These are phyloP conservation scores for Cryptotis parvus DNA, from an alignment of 2,113 vertebrate species.

Conservation along the genomic window DNA sequence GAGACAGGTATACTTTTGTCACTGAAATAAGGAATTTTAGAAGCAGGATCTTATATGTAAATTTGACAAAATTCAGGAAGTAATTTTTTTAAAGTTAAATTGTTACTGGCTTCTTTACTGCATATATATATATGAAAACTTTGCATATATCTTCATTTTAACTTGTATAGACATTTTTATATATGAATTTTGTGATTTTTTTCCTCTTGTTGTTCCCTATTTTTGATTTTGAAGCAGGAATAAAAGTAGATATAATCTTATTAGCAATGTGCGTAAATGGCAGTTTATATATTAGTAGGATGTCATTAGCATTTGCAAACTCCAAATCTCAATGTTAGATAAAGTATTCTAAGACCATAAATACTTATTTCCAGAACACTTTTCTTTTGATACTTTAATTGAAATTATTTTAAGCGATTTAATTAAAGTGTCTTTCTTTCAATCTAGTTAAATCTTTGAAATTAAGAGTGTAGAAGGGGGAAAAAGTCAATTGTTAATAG, in stretches of 20 bases:
- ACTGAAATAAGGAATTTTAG: constrained; percentile 48
- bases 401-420: constrained; percentile 58
- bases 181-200: not conserved
- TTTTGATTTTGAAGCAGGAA: constrained; percentile 49
- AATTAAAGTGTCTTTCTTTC: constrained; percentile 18
- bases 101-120: not conserved
- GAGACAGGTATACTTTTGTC: not conserved
- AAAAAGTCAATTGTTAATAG: not conserved
- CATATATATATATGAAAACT: constrained; percentile 27
- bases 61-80: constrained; percentile 35
- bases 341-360: constrained; percentile 43
- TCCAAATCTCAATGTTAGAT: not conserved
- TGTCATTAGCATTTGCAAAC: constrained; percentile 37
- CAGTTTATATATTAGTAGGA: not conserved
- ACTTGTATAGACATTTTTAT: constrained; percentile 10
- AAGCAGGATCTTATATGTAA: constrained; percentile 1
- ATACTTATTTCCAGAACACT: constrained; percentile 23
- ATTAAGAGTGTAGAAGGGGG: not conserved
- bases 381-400: constrained; percentile 41
- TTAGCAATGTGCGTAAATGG: constrained; percentile 15
- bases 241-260: constrained; percentile 34
- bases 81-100: constrained; percentile 40
- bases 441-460: not conserved
- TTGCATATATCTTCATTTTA: constrained; percentile 12
- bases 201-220: constrained; percentile 1